phyloP scores from a whole-genome alignment of 2,113 vertebrate species.

The Phainopepla nitens region DNA sequence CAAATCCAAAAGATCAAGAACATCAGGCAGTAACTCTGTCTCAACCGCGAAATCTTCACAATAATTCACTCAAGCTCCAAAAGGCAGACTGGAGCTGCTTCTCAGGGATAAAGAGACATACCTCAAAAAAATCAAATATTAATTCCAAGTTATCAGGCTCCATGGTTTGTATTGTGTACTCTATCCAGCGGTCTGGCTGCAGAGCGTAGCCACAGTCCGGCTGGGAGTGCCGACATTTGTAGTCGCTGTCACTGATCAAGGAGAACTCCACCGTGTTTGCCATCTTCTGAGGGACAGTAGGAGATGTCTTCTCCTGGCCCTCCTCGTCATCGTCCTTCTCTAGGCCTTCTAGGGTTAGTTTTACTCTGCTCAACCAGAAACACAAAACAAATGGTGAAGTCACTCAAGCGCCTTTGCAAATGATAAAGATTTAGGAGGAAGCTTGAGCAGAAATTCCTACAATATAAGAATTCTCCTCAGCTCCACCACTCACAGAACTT shows the following conservation, averaged over 20 bases:
- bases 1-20: neutral
- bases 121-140: slow-evolving; percentile 98
- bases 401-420: neutral
- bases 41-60: neutral
- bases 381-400: neutral
- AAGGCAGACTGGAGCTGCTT: neutral
- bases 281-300: slow-evolving; percentile 81
- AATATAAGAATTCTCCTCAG: neutral
- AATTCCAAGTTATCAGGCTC: slow-evolving; percentile 95
- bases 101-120: slow-evolving; percentile 18
- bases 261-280: slow-evolving; percentile 86
- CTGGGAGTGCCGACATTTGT: slow-evolving; percentile 88
- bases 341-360: slow-evolving; percentile 89
- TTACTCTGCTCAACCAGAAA: slow-evolving; percentile 71
- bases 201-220: slow-evolving; percentile 92
- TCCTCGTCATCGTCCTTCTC: slow-evolving; percentile 86
- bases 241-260: slow-evolving; percentile 83
- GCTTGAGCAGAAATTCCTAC: neutral
- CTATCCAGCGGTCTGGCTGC: slow-evolving; percentile 86
- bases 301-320: slow-evolving; percentile 64
- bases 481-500: neutral
- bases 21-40: neutral
- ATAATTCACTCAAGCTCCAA: neutral
- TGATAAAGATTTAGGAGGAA: neutral
- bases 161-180: slow-evolving; percentile 96